Percentiles rank a stretch among this genome's conserved stretches.
Evolutionary conservation across 2,113 vertebrate species (phyloP).

Genomic region (Trochalopteron elliotii): DNA sequence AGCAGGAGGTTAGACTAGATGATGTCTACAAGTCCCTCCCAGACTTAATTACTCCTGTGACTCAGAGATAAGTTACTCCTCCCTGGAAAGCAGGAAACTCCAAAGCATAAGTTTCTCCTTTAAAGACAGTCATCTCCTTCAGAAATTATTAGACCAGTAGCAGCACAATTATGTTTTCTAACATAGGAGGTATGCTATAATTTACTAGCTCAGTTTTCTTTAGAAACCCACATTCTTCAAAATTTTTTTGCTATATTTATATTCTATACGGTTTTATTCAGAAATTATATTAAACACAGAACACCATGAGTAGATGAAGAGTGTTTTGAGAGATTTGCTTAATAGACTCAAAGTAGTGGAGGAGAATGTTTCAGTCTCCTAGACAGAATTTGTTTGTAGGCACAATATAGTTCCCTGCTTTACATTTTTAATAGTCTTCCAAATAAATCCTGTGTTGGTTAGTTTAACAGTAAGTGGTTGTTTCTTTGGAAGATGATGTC

Average conservation of each 20-base stretch:
- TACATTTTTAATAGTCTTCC: background rate
- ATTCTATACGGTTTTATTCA: background rate
- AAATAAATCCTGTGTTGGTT: background rate
- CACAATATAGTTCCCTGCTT: background rate
- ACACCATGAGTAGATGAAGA: background rate
- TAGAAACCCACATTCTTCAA: background rate
- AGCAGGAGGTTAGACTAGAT: background rate
- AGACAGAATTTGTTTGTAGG: background rate
- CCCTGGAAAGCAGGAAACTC: background rate
- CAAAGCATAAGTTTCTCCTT: background rate
- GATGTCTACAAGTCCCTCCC: background rate
- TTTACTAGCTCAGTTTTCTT: background rate
- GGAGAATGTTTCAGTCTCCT: background rate
- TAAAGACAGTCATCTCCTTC: background rate
- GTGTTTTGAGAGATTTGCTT: background rate
- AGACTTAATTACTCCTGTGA: background rate
- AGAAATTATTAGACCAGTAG: background rate
- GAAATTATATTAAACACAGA: background rate
- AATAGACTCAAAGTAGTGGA: background rate
- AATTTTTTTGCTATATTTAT: background rate
- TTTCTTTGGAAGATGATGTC: background rate
- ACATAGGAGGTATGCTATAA: background rate
- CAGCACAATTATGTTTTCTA: background rate
- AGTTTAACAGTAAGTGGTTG: background rate
- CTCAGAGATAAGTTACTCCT: background rate